Percentiles rank a stretch among this genome's conserved stretches.
Conservation (phyloP, 2,113 vertebrate genomes). For the Brachyhypopomus occidentalis region DNA sequence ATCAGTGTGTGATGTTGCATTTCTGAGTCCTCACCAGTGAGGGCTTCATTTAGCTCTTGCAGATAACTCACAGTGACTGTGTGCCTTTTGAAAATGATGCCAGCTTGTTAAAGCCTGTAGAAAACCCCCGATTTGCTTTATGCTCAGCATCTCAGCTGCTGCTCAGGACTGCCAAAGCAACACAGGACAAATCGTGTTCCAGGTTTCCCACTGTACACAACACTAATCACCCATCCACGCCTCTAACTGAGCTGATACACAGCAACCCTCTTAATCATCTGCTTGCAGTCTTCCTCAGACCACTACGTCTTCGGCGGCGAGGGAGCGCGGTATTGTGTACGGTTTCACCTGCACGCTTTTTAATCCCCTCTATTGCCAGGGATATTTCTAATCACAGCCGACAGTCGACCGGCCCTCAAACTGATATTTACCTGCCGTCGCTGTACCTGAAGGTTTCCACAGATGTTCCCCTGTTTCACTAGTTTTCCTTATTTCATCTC, state of each 20-base stretch:
- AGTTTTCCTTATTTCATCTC: background rate
- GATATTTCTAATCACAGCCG: constrained; percentile 55
- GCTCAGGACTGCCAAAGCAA: background rate
- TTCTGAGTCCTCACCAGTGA: background rate
- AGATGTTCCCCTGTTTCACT: background rate
- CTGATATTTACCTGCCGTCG: constrained; percentile 54
- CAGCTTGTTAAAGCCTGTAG: constrained; percentile 49
- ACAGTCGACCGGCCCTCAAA: constrained; percentile 50
- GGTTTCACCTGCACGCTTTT: constrained; percentile 46
- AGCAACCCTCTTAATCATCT: constrained; percentile 4
- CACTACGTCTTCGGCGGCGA: constrained; percentile 35
- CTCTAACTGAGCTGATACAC: background rate
- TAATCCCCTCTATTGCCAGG: constrained; percentile 58
- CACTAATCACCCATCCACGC: background rate
- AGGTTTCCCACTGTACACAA: background rate
- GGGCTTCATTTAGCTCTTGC: constrained; percentile 52
- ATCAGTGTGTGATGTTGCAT: constrained; percentile 7
- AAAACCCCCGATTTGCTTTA: constrained; percentile 1
- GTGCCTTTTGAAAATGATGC: constrained; percentile 56
- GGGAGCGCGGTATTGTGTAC: constrained; percentile 39
- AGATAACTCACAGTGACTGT: constrained; percentile 55
- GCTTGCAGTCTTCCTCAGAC: constrained; percentile 10
- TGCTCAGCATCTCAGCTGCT: background rate
- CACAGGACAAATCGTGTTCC: background rate
- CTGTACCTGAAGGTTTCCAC: constrained; percentile 63